Evolutionary conservation across 2,888 invertebrate genomes (phyloP).

Genomic region (Heliconius cydno): DNA sequence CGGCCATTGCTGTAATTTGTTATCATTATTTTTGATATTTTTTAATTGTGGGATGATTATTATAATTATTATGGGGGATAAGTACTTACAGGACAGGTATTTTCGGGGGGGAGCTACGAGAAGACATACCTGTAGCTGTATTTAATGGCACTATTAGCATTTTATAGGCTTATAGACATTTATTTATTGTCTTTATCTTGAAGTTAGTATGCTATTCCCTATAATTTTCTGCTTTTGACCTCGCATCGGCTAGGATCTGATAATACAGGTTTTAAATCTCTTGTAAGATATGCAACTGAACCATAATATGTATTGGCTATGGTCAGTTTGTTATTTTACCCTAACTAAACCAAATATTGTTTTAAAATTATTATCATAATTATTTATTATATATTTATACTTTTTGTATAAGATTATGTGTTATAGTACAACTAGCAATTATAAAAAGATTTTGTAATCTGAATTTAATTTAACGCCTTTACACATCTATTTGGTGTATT

Average conservation of each 20-base stretch:
- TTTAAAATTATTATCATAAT: too few relatives aligned
- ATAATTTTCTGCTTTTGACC: background rate
- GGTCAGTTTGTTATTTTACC: background rate
- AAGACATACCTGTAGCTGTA: background rate
- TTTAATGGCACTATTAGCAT: background rate
- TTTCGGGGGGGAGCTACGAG: background rate
- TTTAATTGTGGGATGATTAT: slow-evolving; percentile 34
- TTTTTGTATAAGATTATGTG: too few relatives aligned
- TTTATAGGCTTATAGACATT: background rate
- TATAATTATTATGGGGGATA: slow-evolving; percentile 28
- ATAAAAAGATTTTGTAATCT: background rate
- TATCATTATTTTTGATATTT: slow-evolving; percentile 34
- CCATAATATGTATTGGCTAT: background rate
- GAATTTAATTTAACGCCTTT: background rate
- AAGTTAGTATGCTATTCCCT: background rate
- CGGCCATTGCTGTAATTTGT: slow-evolving; percentile 40
- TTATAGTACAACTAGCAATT: too few relatives aligned
- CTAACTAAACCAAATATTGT: too few relatives aligned
- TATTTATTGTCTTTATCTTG: slow-evolving; percentile 9
- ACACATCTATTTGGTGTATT: background rate
- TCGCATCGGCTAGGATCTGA: background rate
- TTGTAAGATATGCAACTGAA: background rate
- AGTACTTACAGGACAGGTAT: background rate
- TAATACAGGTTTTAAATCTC: background rate
- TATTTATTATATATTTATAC: too few relatives aligned